Evolutionary conservation across 2,113 vertebrate genomes (phyloP), one percentile per base, ranked within the genome.

Genomic region (Oostethus manadensis): DNA sequence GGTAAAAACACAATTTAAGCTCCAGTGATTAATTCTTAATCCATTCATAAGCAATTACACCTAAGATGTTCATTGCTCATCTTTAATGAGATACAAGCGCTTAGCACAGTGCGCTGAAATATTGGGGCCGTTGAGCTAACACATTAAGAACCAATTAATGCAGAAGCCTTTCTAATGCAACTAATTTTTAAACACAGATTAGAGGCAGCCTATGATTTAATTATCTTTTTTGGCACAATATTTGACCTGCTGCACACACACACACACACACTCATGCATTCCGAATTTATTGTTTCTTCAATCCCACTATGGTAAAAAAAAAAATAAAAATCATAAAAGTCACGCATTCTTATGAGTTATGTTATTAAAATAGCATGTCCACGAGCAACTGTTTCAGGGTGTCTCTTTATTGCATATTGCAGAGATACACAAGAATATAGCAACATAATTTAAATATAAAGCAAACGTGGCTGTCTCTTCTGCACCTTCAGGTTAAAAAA

Each of bases 401-500:
- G 0, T 50, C 4, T 49, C 53, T 43, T 56, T 7, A 3, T 15
- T 51, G 38, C 62, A 61, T 51, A 55, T 58, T 40, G 43, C 50
- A 58, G 23, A 33, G 29, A 33, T 33, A 33, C 5, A 8, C 29
- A 5, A 33, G 7, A 74, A 61, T 23, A 20, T 3, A 60, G 61
- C 18, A 51, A 58, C 62, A 42, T 18, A 33, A 62, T 70, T 73
- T 56, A 48, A 71, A 70, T 56, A 66, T 62, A 49, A 18, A 44
- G 65, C 65, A 66, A 45, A 33, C 17, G 13, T 58, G 62, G 71
- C 68, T 69, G 63, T 73, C 61, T 60, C 38, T 65, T 38, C 45
- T 64, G 33, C 50, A 66, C 71, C 69, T 33, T 62, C 42, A 21
- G 63, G 74, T 79, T n/a, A 66, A 64, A 73, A 64, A 53, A 42